Evolutionary conservation across 2,888 invertebrate species (phyloP).

Genomic region (Neoitamus cyanurus): DNA sequence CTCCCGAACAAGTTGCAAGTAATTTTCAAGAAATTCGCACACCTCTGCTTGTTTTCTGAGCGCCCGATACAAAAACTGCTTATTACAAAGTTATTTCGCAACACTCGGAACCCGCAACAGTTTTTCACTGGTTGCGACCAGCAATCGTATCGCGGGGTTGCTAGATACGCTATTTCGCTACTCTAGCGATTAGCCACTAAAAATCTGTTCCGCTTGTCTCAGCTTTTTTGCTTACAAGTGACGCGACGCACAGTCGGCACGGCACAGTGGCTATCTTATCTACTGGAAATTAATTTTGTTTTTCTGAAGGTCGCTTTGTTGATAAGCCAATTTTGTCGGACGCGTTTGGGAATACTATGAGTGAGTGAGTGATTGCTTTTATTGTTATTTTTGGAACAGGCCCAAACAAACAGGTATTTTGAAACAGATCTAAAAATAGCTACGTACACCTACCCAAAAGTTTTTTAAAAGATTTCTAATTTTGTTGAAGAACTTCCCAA

Average conservation of each 20-base stretch:
- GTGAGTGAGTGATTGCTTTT: not conserved
- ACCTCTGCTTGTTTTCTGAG: not conserved
- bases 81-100: conserved; percentile 38
- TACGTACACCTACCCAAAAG: not conserved
- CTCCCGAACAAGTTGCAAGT: conserved; percentile 32
- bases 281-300: not conserved
- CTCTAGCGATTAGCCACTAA: not conserved
- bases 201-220: not conserved
- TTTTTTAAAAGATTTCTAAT: not conserved
- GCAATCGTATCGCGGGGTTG: not conserved
- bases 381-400: not conserved
- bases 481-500: not conserved
- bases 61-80: conserved; percentile 31
- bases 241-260: no score
- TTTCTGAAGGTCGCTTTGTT: not conserved
- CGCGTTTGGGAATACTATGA: not conserved
- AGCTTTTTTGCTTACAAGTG: not conserved
- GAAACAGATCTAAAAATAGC: not conserved
- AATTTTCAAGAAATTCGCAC: not conserved
- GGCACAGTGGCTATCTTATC: not conserved
- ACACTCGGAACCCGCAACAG: not conserved
- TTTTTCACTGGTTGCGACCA: not conserved
- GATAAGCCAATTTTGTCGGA: not conserved
- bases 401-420: not conserved
- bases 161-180: not conserved